Evolutionary conservation across 2,888 invertebrate genomes (phyloP).

Genomic region (Odontomyia ornata): DNA sequence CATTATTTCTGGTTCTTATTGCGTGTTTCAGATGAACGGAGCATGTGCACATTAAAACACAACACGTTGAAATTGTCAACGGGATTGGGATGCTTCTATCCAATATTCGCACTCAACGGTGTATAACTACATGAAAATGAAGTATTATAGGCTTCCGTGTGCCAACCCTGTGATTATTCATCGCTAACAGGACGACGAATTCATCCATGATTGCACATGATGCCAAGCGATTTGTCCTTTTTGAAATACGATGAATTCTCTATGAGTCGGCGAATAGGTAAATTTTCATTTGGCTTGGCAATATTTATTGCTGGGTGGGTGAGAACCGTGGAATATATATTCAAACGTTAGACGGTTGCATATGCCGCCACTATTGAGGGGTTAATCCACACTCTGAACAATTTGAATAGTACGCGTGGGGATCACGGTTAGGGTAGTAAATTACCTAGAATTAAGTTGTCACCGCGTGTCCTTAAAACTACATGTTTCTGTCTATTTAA

Average conservation of each 20-base stretch:
- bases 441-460: constrained; percentile 42
- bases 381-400: constrained; percentile 3
- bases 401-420: neutral
- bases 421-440: constrained; percentile 30
- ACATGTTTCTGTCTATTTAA: constrained; percentile 36
- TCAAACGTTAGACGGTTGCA: neutral
- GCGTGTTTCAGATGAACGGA: constrained; percentile 25
- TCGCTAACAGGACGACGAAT: constrained; percentile 22
- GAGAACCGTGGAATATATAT: neutral
- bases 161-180: constrained; percentile 34
- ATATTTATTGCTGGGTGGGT: neutral
- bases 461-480: constrained; percentile 23
- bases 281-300: neutral
- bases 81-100: constrained; percentile 32
- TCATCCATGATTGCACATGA: constrained; percentile 42
- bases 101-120: constrained; percentile 14
- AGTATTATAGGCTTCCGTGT: neutral
- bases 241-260: constrained; percentile 21
- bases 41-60: constrained; percentile 36
- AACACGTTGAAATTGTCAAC: constrained; percentile 19
- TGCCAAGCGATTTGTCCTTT: constrained; percentile 36
- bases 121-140: neutral
- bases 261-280: neutral
- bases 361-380: neutral
- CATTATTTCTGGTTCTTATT: neutral